Evolutionary conservation across 2,797 vertebrate species (phyloP), one percentile per base, ranked within the genome.

Genomic region (Choloepus didactylus): DNA sequence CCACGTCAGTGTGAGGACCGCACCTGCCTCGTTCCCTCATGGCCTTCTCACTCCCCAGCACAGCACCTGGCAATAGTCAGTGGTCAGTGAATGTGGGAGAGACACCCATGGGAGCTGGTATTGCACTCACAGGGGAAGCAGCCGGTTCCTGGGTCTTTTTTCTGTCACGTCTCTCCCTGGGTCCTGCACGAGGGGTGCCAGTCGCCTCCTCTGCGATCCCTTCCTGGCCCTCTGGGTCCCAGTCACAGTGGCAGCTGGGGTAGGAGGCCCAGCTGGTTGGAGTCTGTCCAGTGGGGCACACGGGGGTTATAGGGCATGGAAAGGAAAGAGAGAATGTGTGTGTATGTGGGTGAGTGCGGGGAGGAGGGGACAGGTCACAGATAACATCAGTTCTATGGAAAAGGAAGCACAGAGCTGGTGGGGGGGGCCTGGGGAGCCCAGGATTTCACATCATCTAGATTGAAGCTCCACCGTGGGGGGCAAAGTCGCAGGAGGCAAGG

Each of bases 31-130:
- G 2, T 27, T 35, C 35, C 41, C 41, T 51, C 14, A 5, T 23
- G 73, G 15, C 14, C n/a, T 21, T 73, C 73, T 73, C 21, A 0
- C 18, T 62, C 64, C n/a, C 19, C 3, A 27, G 46, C 72, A 18
- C 11, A 2, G 51, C 12, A 1, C 51, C 18, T 15, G 69, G 49
- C 25, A 44, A 29, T 0, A 3, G 60, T 1, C 49, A 21, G 19
- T 35, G 12, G 6, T 56, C 11, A 3, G 0, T 16, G 46, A 49
- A 49, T 44, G 29, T 21, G 5, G 11, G 49, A 29, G 89, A 89
- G 59, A 56, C 0, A 0, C 16, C 25, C 46, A 3, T 2, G 19
- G 44, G 54, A 54, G 27, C 46, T 0, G 10, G 27, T 0, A 0
- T 16, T 19, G 64, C 49, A 7, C 56, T 25, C 15, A 1, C 11